Evolutionary conservation across 1,140 invertebrate species (phyloP).

Genomic region (Paracyclopina nana): DNA sequence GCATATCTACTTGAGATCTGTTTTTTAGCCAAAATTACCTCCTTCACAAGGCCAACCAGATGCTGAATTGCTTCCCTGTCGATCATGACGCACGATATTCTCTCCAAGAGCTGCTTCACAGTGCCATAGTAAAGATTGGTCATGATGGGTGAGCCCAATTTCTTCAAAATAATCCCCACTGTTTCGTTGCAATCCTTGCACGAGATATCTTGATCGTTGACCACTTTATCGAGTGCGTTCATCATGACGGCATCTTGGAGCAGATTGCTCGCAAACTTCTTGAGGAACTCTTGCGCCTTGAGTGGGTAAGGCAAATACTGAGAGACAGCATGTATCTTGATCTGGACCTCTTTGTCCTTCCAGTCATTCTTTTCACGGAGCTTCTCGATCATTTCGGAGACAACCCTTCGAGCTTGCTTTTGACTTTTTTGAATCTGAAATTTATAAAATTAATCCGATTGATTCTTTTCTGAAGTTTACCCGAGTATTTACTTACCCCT

Average conservation of each 20-base stretch:
- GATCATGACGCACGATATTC: constrained; percentile 85
- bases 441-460: too few relatives aligned
- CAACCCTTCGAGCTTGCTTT: constrained; percentile 51
- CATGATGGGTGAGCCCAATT: constrained; percentile 75
- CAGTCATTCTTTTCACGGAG: constrained; percentile 43
- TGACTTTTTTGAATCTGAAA: constrained; percentile 86
- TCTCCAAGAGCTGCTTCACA: constrained; percentile 77
- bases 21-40: constrained; percentile 6
- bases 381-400: constrained; percentile 63
- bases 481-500: too few relatives aligned
- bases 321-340: constrained; percentile 37
- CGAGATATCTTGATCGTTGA: constrained; percentile 53
- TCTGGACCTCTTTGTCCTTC: constrained; percentile 44
- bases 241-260: constrained; percentile 52
- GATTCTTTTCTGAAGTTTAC: too few relatives aligned
- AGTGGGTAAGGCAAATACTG: constrained; percentile 72
- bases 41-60: constrained; percentile 20
- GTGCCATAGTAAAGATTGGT: constrained; percentile 88
- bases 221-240: constrained; percentile 59
- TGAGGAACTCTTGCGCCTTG: constrained; percentile 75
- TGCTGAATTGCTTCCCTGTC: constrained; percentile 58
- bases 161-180: constrained; percentile 47
- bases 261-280: constrained; percentile 64
- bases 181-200: constrained; percentile 75
- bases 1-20: too few relatives aligned